phyloP scores from a whole-genome alignment of 2,888 invertebrate species.

The Beris chalybata region DNA sequence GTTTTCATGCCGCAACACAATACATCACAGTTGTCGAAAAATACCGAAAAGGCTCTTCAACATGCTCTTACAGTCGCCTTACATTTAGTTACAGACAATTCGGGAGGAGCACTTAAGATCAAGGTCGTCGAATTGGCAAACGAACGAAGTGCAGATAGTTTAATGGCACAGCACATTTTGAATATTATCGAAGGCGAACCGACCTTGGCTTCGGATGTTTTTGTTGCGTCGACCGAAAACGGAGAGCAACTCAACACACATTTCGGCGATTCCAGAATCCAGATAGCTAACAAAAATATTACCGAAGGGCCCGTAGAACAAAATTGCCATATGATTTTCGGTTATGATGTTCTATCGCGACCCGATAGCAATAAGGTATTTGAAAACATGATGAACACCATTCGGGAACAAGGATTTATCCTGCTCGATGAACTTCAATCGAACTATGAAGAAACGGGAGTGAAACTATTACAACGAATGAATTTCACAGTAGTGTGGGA shows the following conservation, averaged over 20 bases:
- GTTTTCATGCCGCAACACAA: conserved; percentile 77
- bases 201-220: conserved; percentile 66
- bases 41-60: conserved; percentile 62
- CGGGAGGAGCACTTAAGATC: conserved; percentile 66
- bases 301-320: conserved; percentile 63
- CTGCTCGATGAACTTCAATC: conserved; percentile 69
- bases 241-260: conserved; percentile 60
- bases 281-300: conserved; percentile 67
- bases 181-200: conserved; percentile 75
- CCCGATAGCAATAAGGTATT: conserved; percentile 61
- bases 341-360: conserved; percentile 66
- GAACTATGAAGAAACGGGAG: conserved; percentile 56
- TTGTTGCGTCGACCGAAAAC: conserved; percentile 60
- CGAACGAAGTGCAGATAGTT: conserved; percentile 62
- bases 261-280: conserved; percentile 65
- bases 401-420: conserved; percentile 72
- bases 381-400: conserved; percentile 62
- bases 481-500: conserved; percentile 63
- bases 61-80: conserved; percentile 70
- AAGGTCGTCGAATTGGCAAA: conserved; percentile 74
- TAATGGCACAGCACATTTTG: conserved; percentile 65
- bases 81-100: conserved; percentile 80
- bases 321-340: conserved; percentile 70
- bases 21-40: conserved; percentile 59
- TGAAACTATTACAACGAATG: conserved; percentile 50